Evolutionary conservation across 2,888 invertebrate genomes (phyloP).

Genomic region (Drosophila emarginata): DNA sequence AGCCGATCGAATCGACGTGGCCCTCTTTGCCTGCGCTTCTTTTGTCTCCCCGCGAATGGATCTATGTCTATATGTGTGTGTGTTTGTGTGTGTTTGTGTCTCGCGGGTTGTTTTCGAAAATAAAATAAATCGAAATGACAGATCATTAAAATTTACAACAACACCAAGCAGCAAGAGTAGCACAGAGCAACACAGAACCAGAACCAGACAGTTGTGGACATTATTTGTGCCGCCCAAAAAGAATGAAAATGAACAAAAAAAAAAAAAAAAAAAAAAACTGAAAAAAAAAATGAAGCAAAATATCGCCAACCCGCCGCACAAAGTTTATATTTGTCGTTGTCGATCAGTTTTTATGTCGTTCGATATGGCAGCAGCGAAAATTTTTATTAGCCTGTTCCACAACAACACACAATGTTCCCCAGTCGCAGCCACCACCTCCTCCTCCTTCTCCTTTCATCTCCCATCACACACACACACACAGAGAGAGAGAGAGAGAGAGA

Average conservation of each 20-base stretch:
- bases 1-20: constrained; percentile 14
- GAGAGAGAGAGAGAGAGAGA: not conserved
- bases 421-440: not conserved
- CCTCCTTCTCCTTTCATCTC: not conserved
- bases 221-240: constrained; percentile 44
- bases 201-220: constrained; percentile 64
- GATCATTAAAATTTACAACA: constrained; percentile 82
- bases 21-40: constrained; percentile 35
- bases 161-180: constrained; percentile 44
- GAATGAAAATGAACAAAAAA: constrained; percentile 6
- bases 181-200: constrained; percentile 25
- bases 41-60: constrained; percentile 47
- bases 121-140: constrained; percentile 82
- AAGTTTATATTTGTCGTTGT: constrained; percentile 76
- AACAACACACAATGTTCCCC: constrained; percentile 43
- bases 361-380: constrained; percentile 71
- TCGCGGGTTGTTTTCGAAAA: constrained; percentile 62
- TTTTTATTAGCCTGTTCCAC: constrained; percentile 72
- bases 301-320: constrained; percentile 39
- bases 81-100: constrained; percentile 31
- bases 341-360: constrained; percentile 78
- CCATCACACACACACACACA: too few species aligned
- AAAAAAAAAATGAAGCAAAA: constrained; percentile 20
- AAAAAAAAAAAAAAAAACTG: not conserved
- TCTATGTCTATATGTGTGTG: constrained; percentile 26